Base-by-base conservation (phyloP, 2,113 vertebrate genomes). In the Phocoena phocoena region DNA sequence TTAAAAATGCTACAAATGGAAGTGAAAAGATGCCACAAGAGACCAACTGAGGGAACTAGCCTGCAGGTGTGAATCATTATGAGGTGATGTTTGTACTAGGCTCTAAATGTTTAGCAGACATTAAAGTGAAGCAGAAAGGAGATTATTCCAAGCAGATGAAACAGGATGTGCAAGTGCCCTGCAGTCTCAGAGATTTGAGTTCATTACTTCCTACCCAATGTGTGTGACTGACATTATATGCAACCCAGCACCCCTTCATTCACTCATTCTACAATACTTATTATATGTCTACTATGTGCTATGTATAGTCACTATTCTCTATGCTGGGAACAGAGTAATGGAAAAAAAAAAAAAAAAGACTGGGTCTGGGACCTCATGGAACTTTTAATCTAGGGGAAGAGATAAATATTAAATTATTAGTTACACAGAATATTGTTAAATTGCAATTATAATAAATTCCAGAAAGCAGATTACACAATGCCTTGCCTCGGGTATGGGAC, bases 331-430 rank as follows among this genome's bases (percentile, higher is more conserved):
- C 4, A 74, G 6, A 1, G 7, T 60, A 3, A 82, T 55, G 5
- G 1, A 41, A 41, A 23, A 93, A 92, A 84, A 70, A 77, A n/a
- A 63, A 28, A 3, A 36, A 84, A 88, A 17, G 53, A 31, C 8
- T 28, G 8, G 1, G 1, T 36, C 33, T 96, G 63, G 5, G 20
- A 63, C 33, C 11, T 33, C n/a, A 53, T 41, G 18, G n/a, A 70
- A 93, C 9, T 83, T 84, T 70, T 55, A 89, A 93, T 74, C 23
- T 81, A 63, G 14, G 2, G 5, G 18, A 88, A 96, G 50, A 76
- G 12, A 62, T 60, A 63, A 8, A 41, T 58, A 53, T 68, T 81
- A 81, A 71, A 38, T 89, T 20, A 90, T 67, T n/a, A 58, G 12
- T 60, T 20, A 55, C 21, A 76, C 28, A 17, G 17, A 88, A 82